These are phyloP conservation scores for Megatriorchis doriae DNA, from an alignment of 2,113 vertebrate species.

Conservation along the genomic window DNA sequence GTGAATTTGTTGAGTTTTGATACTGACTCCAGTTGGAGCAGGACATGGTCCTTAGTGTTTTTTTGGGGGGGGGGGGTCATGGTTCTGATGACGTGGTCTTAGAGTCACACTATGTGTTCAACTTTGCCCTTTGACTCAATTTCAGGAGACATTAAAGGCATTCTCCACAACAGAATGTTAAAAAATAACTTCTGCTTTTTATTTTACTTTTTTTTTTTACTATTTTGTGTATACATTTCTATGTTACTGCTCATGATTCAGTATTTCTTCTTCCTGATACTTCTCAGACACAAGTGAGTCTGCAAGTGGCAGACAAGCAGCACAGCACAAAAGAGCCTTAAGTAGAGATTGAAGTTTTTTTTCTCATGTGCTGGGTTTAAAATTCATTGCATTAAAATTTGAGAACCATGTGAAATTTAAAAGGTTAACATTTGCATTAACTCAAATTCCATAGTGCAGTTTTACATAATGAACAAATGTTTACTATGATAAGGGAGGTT, in stretches of 20 bases:
- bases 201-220: not conserved
- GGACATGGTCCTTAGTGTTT: not conserved
- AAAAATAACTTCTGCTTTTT: not conserved
- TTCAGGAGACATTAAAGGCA: not conserved
- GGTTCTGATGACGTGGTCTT: not conserved
- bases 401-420: not conserved
- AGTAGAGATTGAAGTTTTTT: not conserved
- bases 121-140: not conserved
- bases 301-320: not conserved
- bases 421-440: not conserved
- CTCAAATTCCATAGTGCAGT: slow-evolving; percentile 3
- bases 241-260: not conserved
- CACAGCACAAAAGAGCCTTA: not conserved
- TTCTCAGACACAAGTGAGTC: not conserved
- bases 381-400: not conserved
- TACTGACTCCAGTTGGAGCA: not conserved
- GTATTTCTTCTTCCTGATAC: not conserved
- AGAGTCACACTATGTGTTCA: not conserved
- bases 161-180: not conserved
- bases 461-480: not conserved
- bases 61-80: not conserved
- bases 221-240: not conserved
- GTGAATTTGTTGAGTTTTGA: not conserved
- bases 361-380: not conserved
- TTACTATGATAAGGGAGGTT: not conserved